phyloP scores from a whole-genome alignment of 2,888 invertebrate species.

The Latrodectus elegans region DNA sequence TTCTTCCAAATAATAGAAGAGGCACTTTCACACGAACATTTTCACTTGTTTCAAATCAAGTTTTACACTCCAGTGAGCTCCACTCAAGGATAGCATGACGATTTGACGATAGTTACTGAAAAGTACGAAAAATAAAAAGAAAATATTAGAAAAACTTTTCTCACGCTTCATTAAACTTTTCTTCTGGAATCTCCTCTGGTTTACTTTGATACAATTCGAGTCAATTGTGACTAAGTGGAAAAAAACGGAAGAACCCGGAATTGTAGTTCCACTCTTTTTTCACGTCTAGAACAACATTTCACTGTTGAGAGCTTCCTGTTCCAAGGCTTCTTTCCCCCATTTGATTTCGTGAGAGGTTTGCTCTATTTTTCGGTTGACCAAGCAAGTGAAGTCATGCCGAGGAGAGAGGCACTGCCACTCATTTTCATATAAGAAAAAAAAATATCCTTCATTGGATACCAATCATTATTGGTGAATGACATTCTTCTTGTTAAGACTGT shows the following conservation, averaged over 20 bases:
- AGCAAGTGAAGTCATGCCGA: constrained; percentile 29
- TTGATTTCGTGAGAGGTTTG: constrained; percentile 32
- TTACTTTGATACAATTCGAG: background rate
- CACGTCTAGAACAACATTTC: background rate
- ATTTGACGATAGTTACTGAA: too few relatives aligned
- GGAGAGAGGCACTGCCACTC: constrained; percentile 34
- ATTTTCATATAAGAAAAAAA: constrained; percentile 35
- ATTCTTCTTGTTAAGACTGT: constrained; percentile 30
- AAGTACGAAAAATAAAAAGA: too few relatives aligned
- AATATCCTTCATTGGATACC: constrained; percentile 47
- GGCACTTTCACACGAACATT: background rate
- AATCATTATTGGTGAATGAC: constrained; percentile 28
- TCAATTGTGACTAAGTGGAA: background rate
- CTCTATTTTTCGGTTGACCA: constrained; percentile 57
- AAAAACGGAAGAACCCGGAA: background rate
- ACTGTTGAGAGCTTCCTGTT: background rate
- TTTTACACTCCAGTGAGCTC: background rate
- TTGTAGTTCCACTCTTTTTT: background rate
- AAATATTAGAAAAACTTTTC: background rate
- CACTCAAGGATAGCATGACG: too few relatives aligned
- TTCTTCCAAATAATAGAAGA: too few relatives aligned
- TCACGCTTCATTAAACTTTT: background rate
- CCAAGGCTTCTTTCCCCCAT: background rate
- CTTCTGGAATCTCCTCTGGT: background rate
- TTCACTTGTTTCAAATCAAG: background rate